These are phyloP conservation scores for Luffia ferchaultella DNA, from an alignment of 2,888 invertebrate species.

Conservation along the genomic window DNA sequence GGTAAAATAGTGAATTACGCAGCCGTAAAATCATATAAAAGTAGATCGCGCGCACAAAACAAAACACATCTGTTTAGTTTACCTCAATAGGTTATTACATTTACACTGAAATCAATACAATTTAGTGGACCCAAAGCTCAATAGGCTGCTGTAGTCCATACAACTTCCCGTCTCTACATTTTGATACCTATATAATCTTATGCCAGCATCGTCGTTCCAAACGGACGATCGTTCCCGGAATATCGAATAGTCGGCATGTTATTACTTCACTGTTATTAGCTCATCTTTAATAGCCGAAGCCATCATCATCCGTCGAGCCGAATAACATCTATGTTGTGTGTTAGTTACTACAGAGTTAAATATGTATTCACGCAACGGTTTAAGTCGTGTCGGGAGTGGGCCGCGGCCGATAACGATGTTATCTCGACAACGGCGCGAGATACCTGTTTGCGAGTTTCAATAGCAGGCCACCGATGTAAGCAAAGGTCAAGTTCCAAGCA, in stretches of 20 bases:
- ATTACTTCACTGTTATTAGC: neutral
- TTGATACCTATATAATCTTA: too few relatives aligned
- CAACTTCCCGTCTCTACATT: too few relatives aligned
- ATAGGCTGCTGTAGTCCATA: too few relatives aligned
- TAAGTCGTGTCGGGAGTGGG: neutral
- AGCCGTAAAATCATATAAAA: too few relatives aligned
- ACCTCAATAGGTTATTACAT: too few relatives aligned
- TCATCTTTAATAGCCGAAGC: neutral
- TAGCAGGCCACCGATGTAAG: neutral
- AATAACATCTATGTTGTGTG: neutral
- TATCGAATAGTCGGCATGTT: neutral
- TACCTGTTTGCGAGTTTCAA: neutral
- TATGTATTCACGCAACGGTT: neutral
- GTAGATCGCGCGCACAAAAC: too few relatives aligned
- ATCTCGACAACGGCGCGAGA: neutral
- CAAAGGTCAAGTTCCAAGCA: constrained; percentile 3
- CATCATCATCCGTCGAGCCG: neutral
- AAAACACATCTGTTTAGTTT: too few relatives aligned
- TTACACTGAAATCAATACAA: too few relatives aligned
- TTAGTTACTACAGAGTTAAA: neutral
- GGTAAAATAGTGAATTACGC: too few relatives aligned
- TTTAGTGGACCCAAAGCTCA: too few relatives aligned
- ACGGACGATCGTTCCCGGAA: neutral
- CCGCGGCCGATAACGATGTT: neutral
- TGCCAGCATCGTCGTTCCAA: neutral